A percentile compares a stretch with the other conserved stretches of the same genome.
These are phyloP conservation scores for Perca flavescens DNA, from an alignment of 2,113 vertebrate species.

Conservation along the genomic window DNA sequence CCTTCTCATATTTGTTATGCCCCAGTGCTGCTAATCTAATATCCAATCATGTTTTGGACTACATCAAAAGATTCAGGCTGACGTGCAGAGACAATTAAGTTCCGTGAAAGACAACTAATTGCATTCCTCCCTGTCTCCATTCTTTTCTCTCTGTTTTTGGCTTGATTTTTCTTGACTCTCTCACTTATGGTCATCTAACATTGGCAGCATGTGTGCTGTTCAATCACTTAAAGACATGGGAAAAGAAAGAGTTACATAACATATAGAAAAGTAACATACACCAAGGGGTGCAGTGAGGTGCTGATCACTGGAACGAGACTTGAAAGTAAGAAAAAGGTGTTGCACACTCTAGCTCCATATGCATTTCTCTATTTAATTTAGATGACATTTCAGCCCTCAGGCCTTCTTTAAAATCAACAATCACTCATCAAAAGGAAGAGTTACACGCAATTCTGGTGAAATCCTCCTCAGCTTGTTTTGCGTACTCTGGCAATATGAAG, in stretches of 20 bases:
- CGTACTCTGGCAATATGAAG: slow-evolving; percentile 22
- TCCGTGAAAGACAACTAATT: slow-evolving; percentile 53
- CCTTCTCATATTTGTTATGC: slow-evolving; percentile 78
- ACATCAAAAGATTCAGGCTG: slow-evolving; percentile 71
- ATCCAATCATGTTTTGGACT: slow-evolving; percentile 64
- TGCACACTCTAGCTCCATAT: no score
- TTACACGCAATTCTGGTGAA: not conserved
- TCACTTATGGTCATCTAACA: not conserved
- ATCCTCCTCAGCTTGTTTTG: not conserved
- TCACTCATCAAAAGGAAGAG: not conserved
- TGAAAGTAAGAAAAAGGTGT: no score
- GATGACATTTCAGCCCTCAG: no score
- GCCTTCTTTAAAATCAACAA: no score
- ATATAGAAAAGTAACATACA: no score
- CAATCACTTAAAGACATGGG: slow-evolving; percentile 1
- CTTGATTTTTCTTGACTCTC: slow-evolving; percentile 2
- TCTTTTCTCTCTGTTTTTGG: not conserved
- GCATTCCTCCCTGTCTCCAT: slow-evolving; percentile 44
- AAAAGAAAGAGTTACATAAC: not conserved
- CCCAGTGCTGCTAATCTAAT: slow-evolving; percentile 71
- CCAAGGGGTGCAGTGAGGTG: no score
- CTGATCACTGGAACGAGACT: no score
- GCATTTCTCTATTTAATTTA: no score
- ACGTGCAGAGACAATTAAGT: slow-evolving; percentile 56
- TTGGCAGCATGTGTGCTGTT: not conserved